A percentile compares a stretch with the other conserved stretches of the same genome.
phyloP scores from a whole-genome alignment of 2,797 vertebrate species.

The Gymnocypris eckloni region DNA sequence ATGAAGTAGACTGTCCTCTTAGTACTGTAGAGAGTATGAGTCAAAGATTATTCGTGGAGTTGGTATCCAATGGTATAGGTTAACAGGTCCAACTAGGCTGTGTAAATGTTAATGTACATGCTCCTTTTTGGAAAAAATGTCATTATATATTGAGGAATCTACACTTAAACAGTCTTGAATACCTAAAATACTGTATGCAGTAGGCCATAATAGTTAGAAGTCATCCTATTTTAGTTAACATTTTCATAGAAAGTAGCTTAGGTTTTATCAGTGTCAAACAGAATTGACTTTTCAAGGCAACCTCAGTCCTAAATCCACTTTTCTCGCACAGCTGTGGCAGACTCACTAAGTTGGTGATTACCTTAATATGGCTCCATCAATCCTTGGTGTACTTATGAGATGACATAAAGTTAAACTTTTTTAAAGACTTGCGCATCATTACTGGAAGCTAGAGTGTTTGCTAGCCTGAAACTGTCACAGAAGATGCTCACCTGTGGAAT shows the following conservation, averaged over 20 bases:
- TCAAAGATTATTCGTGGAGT: neutral
- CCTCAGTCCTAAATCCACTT: neutral
- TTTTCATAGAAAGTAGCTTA: neutral
- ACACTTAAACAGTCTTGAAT: neutral
- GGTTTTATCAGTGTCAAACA: neutral
- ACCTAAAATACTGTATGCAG: neutral
- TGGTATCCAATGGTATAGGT: neutral
- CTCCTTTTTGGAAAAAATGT: neutral
- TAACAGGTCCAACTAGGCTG: neutral
- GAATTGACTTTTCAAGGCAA: constrained; percentile 1
- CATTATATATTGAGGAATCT: neutral
- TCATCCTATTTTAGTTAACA: neutral
- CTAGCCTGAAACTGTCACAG: neutral
- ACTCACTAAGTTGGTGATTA: neutral
- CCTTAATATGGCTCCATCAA: neutral
- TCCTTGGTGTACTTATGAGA: neutral
- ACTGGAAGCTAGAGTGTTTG: neutral
- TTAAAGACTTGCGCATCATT: neutral
- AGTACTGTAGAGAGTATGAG: neutral
- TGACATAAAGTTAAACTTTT: neutral
- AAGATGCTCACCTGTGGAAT: neutral
- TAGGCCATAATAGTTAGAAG: neutral
- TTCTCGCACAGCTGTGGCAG: neutral
- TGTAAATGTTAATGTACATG: neutral
- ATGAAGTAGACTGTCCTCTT: neutral